Evolutionary conservation across 2,113 vertebrate species (phyloP).

Genomic region (Dasyprocta punctata): DNA sequence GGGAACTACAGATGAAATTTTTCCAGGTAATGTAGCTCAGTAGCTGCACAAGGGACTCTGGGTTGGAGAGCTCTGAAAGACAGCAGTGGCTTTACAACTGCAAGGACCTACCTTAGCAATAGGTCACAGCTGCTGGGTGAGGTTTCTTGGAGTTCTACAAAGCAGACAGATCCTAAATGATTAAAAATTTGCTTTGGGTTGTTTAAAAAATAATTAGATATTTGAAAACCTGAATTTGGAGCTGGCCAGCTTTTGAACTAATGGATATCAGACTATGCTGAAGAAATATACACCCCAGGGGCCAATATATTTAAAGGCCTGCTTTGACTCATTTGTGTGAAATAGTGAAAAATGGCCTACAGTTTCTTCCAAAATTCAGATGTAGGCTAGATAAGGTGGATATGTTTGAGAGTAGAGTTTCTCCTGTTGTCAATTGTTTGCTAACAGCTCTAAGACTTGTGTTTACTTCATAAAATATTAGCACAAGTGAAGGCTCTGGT

Average conservation of each 20-base stretch:
- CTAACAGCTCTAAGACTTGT: neutral
- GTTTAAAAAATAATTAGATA: neutral
- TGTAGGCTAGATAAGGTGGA: neutral
- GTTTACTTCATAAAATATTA: neutral
- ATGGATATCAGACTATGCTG: neutral
- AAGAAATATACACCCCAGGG: neutral
- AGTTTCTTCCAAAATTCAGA: neutral
- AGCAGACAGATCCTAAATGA: neutral
- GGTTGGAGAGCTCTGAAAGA: neutral
- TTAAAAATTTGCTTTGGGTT: neutral
- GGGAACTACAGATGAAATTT: neutral
- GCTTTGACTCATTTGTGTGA: neutral
- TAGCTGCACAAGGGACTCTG: neutral
- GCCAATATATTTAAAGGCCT: neutral
- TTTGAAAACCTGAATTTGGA: neutral
- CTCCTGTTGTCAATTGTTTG: neutral
- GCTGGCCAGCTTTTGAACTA: neutral
- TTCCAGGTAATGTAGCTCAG: neutral
- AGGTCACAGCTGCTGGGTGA: neutral
- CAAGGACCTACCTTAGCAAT: neutral
- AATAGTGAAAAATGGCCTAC: neutral
- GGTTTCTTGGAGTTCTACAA: neutral
- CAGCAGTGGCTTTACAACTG: neutral
- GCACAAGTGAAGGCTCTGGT: neutral
- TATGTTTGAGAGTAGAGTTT: neutral